Evolutionary conservation across 2,888 invertebrate genomes (phyloP).

Genomic region (Panzeria rudis): DNA sequence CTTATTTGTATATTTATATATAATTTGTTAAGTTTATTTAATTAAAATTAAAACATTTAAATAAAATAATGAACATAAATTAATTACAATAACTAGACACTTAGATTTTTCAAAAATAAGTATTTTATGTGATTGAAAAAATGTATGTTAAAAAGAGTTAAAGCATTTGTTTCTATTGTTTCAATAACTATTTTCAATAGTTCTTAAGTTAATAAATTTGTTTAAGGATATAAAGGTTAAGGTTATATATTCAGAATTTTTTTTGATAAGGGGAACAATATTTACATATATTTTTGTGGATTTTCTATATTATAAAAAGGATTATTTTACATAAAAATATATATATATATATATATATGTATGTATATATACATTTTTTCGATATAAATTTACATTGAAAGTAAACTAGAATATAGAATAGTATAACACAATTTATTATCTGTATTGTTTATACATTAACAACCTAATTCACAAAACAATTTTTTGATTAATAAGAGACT

Average conservation of each 20-base stretch:
- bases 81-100: slow-evolving; percentile 65
- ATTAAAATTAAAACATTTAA: slow-evolving; percentile 20
- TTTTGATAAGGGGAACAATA: not conserved
- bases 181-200: not conserved
- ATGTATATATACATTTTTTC: no score
- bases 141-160: not conserved
- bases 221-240: not conserved
- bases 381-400: slow-evolving; percentile 13
- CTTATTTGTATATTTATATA: slow-evolving; percentile 22
- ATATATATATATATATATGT: not conserved
- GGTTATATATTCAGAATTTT: not conserved
- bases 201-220: slow-evolving; percentile 1
- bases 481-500: no score
- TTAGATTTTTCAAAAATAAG: slow-evolving; percentile 46
- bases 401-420: not conserved
- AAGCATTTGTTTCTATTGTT: slow-evolving; percentile 4
- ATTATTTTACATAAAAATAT: slow-evolving; percentile 45
- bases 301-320: not conserved
- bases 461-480: no score
- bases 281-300: slow-evolving; percentile 19
- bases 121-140: slow-evolving; percentile 1
- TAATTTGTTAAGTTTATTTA: slow-evolving; percentile 34
- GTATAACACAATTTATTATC: not conserved
- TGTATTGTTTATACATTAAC: no score
- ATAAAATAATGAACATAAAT: slow-evolving; percentile 41